Evolutionary conservation across 2,888 invertebrate species (phyloP), one percentile per base, ranked within the genome.

Genomic region (Drosophila bunnanda): DNA sequence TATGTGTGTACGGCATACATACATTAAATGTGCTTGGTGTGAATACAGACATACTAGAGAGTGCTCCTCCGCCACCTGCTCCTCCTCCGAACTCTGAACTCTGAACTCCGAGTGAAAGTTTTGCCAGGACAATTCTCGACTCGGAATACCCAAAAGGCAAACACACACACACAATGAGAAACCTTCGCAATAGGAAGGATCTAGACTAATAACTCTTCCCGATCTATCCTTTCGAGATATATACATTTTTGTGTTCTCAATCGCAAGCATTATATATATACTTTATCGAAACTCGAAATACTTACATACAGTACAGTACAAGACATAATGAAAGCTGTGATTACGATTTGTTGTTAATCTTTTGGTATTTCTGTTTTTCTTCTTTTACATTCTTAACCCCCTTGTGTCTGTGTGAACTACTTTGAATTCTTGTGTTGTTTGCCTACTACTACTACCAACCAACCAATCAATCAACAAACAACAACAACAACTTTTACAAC

Each of bases 331-430:
- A 69, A 70, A 68, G 70, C 56, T 60, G 48, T 56, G 57, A 56
- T 68, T 68, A 56, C 71, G 39, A 70, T 76, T 50, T 75, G 71
- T 76, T 75, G 65, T 76, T 76, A 77, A 64, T 75, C 50, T 69
- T 57, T 68, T 60, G 58, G 54, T 70, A 64, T 70, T 75, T 76
- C 61, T 64, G 57, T 65, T 60, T 55, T 58, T 69, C 50, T 68
- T 61, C 39, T 76, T 60, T 59, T 75, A 56, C 67, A 57, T 72
- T 52, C 32, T 72, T 70, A 74, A 83, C 60, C 70, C 71, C 76
- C 50, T 34, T 71, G 92, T 93, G 92, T 93, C 92, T 93, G 92
- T 92, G 79, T 86, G 67, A 85, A 76, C 70, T 76, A 58, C 74
- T 76, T 64, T 76, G 39, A 70, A 73, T 85, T 66, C 68, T 77